A percentile compares a stretch with the other conserved stretches of the same genome.
Evolutionary conservation across 2,113 vertebrate species (phyloP).

Genomic region (Mustela lutreola): DNA sequence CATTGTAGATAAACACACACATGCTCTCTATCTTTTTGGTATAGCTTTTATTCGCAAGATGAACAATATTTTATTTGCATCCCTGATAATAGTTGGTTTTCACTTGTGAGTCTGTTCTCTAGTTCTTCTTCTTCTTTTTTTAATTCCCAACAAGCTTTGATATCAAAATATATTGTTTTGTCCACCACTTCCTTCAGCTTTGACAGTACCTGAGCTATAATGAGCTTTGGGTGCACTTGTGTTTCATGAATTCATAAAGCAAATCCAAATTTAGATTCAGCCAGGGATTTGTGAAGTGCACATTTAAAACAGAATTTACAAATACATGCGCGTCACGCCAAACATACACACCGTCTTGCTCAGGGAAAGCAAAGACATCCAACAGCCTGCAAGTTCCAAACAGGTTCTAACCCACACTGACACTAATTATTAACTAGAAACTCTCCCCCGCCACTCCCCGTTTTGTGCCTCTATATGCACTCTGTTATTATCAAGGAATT

Average conservation of each 20-base stretch:
- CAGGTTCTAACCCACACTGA: neutral
- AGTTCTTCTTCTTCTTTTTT: neutral
- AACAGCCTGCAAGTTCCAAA: neutral
- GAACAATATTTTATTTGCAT: neutral
- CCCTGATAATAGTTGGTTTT: constrained; percentile 3
- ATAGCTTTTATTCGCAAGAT: neutral
- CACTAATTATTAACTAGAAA: neutral
- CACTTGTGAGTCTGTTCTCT: constrained; percentile 12
- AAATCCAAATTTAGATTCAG: neutral
- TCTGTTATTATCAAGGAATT: neutral
- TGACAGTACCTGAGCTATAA: neutral
- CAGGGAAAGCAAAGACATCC: neutral
- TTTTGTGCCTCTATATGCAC: neutral
- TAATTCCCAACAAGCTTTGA: constrained; percentile 23
- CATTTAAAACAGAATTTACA: neutral
- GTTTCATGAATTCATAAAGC: constrained; percentile 5
- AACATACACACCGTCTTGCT: neutral
- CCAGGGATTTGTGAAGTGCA: neutral
- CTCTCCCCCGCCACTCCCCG: neutral
- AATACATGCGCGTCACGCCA: neutral
- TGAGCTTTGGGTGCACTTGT: neutral
- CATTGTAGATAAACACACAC: neutral
- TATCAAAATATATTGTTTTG: neutral
- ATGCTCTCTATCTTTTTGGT: neutral
- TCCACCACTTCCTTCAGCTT: neutral